These are phyloP conservation scores for Notarius lentiginosus DNA, from an alignment of 2,113 vertebrate genomes.

Conservation along the genomic window DNA sequence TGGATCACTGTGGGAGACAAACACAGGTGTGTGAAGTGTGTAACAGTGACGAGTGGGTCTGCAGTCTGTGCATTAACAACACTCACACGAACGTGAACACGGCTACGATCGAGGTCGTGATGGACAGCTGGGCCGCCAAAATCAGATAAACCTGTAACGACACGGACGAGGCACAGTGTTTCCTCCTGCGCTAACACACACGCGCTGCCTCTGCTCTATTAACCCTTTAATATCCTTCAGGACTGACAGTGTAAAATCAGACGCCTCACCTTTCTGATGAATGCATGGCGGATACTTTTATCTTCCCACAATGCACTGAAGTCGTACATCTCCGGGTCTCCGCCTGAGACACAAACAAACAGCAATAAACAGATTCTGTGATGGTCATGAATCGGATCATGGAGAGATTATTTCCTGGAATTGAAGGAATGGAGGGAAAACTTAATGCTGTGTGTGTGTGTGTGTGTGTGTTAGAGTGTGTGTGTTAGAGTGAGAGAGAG, in stretches of 20 bases:
- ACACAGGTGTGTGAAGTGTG: not conserved
- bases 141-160: conserved; percentile 86
- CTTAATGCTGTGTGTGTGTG: too few species aligned
- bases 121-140: conserved; percentile 82
- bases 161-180: conserved; percentile 23
- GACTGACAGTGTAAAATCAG: not conserved
- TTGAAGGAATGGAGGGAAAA: too few species aligned
- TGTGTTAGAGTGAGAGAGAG: too few species aligned
- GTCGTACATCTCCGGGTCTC: conserved; percentile 65
- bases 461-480: too few species aligned
- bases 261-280: conserved; percentile 82
- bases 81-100: conserved; percentile 84
- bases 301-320: conserved; percentile 74
- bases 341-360: conserved; percentile 58
- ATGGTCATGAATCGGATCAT: too few species aligned
- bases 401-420: not conserved
- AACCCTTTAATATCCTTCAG: not conserved
- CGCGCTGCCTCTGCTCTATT: not conserved
- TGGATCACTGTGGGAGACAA: conserved; percentile 65
- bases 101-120: conserved; percentile 82
- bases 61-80: not conserved
- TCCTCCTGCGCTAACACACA: not conserved
- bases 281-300: conserved; percentile 80
- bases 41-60: not conserved
- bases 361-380: not conserved